phyloP scores from a whole-genome alignment of 2,113 vertebrate species.

The Brachirus orientalis region DNA sequence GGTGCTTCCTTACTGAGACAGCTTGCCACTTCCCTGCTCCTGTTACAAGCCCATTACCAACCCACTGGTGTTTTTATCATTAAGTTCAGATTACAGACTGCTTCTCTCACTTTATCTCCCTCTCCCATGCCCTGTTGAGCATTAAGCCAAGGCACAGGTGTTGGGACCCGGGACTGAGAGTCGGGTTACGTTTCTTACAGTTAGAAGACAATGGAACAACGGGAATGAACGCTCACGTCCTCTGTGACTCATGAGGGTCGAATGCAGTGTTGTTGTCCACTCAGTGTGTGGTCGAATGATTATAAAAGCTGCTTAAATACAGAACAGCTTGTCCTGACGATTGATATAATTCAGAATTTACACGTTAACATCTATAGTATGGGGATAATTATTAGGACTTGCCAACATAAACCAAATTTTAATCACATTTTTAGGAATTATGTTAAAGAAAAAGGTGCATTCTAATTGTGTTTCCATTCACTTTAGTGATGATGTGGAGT shows the following conservation, averaged over 20 bases:
- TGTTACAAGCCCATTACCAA: slow-evolving; percentile 74
- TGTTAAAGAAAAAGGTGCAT: no score
- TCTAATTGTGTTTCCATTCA: no score
- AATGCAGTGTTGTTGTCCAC: not conserved
- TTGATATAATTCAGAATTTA: no score
- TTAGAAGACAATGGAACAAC: slow-evolving; percentile 41
- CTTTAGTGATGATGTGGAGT: no score
- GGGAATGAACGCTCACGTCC: slow-evolving; percentile 15
- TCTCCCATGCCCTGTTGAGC: slow-evolving; percentile 64
- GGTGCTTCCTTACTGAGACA: slow-evolving; percentile 45
- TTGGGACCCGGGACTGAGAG: slow-evolving; percentile 41
- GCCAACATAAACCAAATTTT: no score
- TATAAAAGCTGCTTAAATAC: not conserved
- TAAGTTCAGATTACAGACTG: slow-evolving; percentile 74
- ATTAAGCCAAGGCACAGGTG: slow-evolving; percentile 73
- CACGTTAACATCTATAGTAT: no score
- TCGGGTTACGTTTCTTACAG: slow-evolving; percentile 58
- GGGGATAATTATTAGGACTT: no score
- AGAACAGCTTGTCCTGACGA: not conserved
- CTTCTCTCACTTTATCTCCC: slow-evolving; percentile 43
- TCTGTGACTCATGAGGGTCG: slow-evolving; percentile 3
- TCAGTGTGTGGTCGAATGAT: slow-evolving; percentile 30
- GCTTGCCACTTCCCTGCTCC: slow-evolving; percentile 70
- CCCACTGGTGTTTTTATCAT: slow-evolving; percentile 69
- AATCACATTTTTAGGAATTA: no score